Evolutionary conservation across 92 coral and sea anemone genomes (phyloP).

Genomic region (Paramuricea clavata): DNA sequence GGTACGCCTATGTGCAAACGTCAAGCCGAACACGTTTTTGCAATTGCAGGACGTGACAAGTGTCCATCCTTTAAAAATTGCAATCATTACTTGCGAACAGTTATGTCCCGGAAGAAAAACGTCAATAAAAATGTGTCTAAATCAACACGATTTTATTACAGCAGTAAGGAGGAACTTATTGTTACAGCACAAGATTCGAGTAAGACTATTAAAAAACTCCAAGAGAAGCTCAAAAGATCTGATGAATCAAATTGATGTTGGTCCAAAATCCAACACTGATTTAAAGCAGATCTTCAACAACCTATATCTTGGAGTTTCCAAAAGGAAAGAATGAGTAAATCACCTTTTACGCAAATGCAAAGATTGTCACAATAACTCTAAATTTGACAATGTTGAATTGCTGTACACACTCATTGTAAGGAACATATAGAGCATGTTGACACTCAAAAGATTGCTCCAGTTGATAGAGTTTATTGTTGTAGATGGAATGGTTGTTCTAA

Average conservation of each 20-base stretch:
- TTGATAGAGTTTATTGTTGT: conserved; percentile 37
- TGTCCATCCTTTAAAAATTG: conserved; percentile 16
- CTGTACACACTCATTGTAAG: conserved; percentile 49
- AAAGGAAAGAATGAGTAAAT: conserved; percentile 1
- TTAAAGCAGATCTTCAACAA: conserved; percentile 29
- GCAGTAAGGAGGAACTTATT: conserved; percentile 2
- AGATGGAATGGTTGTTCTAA: conserved; percentile 50
- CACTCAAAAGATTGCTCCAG: conserved; percentile 47
- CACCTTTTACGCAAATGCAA: conserved; percentile 23
- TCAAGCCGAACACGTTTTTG: no score
- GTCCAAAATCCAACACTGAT: conserved; percentile 35
- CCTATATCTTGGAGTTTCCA: conserved; percentile 31
- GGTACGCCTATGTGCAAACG: no score
- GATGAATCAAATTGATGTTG: background rate
- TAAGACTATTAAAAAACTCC: background rate
- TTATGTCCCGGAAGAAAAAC: conserved; percentile 24
- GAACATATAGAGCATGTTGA: conserved; percentile 34
- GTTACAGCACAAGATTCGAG: background rate
- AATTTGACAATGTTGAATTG: conserved; percentile 49
- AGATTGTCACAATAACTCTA: background rate
- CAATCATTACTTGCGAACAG: conserved; percentile 48
- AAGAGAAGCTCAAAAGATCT: background rate
- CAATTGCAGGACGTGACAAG: background rate
- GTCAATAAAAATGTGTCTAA: background rate
- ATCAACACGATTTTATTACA: conserved; percentile 16